A percentile compares a stretch with the other conserved stretches of the same genome.
These are phyloP conservation scores for human (Homo sapiens) DNA, from an alignment of 2,113 vertebrate genomes.

Conservation along the genomic window GRCh38 chr16:49517001-49517500, in stretches of 20 bases:
- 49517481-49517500: background rate
- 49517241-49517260: background rate
- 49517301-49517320: background rate
- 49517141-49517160: background rate
- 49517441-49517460: background rate
- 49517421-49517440: background rate
- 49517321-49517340: background rate
- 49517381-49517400: background rate
- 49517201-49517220: background rate
- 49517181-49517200: background rate
- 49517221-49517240: background rate
- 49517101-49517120: background rate
- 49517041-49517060: background rate
- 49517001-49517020: background rate
- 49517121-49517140: accelerated
- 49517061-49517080: background rate
- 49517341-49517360: background rate
- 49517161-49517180: background rate
- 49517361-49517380: background rate
- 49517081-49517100: background rate
- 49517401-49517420: background rate
- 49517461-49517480: background rate
- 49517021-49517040: background rate
- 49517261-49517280: background rate
- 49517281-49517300: background rate